Base-by-base conservation (phyloP, 2,113 vertebrate species). In the Apteryx mantelli region DNA sequence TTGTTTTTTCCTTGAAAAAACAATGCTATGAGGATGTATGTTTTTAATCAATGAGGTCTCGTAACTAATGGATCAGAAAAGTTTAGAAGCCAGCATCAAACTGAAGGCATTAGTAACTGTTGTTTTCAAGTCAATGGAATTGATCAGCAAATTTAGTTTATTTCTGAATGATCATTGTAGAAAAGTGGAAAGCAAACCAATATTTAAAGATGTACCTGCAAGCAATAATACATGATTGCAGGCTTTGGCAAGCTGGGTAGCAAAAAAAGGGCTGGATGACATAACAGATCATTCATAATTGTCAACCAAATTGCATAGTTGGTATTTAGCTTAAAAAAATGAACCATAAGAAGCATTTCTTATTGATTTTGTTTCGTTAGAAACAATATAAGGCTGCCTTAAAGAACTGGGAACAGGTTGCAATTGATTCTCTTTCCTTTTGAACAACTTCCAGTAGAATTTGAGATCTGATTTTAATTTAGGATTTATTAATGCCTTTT, bases 281-380 rank as follows among this genome's bases (percentile, higher is more conserved):
- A 98, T 97, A 98, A 97, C 96, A 92, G 98, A 99, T 99, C 98
- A 98, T 97, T 98, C 98, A 97, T 99, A 99, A 99, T 99, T 99
- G 98, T 98, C 98, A 98, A 93, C 95, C 98, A 99, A 99, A 99
- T 99, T 99, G 98, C 98, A 38, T 94, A 88, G 91, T 97, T 98
- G 98, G 94, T 98, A 99, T 98, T 96, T 98, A 99, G 98, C 97
- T 96, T 95, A 88, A 97, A 98, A 83, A 98, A 98, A 98, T 97
- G 97, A 98, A 97, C 98, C 93, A 91, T 95, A 97, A 98, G 97
- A 98, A 98, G 97, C 98, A 97, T 99, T 98, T 98, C 97, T 92
- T 86, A 99, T 99, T 93, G 99, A 99, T 99, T 98, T 97, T 97
- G 95, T 95, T 97, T 95, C 66, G 82, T 98, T 97, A 98, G 98